Conservation (phyloP, 1,140 invertebrate species). For the Zophobas atratus region DNA sequence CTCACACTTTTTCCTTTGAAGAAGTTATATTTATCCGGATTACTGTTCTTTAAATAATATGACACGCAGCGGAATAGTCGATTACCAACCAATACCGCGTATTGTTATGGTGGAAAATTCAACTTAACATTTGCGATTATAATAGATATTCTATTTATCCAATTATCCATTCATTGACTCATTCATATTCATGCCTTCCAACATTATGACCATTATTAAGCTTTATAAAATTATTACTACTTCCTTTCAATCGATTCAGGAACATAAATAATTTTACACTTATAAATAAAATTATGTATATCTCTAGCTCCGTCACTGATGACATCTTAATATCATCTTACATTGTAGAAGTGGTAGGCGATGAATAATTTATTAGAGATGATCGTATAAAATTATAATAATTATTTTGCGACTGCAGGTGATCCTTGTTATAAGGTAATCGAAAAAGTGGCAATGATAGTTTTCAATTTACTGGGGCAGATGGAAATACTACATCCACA, state of each 20-base stretch:
- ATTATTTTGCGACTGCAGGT: constrained; percentile 25
- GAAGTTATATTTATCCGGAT: no score
- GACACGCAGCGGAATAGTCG: no score
- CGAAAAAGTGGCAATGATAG: constrained; percentile 1
- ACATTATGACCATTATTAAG: constrained; percentile 24
- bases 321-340: constrained; percentile 25
- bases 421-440: constrained; percentile 5
- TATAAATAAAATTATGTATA: constrained; percentile 31
- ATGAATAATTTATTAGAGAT: constrained; percentile 30
- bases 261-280: constrained; percentile 22
- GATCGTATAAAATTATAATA: constrained; percentile 28
- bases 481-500: not conserved
- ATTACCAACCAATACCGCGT: not conserved
- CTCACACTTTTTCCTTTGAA: no score
- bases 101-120: not conserved
- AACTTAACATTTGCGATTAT: constrained; percentile 22
- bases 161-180: constrained; percentile 40
- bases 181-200: constrained; percentile 31
- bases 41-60: no score
- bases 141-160: constrained; percentile 38
- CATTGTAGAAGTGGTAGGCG: constrained; percentile 4
- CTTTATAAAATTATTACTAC: constrained; percentile 20
- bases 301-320: constrained; percentile 4
- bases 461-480: constrained; percentile 19
- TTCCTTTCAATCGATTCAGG: constrained; percentile 10